These are phyloP conservation scores for Bombus affinis DNA, from an alignment of 1,140 invertebrate species.

Conservation along the genomic window DNA sequence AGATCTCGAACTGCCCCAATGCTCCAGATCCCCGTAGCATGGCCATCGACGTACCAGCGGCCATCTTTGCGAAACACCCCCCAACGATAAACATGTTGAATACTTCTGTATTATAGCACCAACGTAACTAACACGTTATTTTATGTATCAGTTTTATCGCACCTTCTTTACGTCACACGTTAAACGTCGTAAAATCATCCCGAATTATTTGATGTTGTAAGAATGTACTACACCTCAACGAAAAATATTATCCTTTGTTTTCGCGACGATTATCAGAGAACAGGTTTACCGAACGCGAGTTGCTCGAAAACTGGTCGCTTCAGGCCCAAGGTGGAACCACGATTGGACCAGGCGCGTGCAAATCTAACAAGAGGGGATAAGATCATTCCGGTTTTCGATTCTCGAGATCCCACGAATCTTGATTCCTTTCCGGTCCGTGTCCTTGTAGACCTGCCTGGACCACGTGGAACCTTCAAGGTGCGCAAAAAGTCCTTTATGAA, in stretches of 20 bases:
- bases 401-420: slow-evolving; percentile 43
- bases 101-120: not conserved
- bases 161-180: not conserved
- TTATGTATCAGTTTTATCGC: not conserved
- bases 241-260: not conserved
- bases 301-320: slow-evolving; percentile 47
- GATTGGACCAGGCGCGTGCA: slow-evolving; percentile 28
- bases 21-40: slow-evolving; percentile 48
- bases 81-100: not conserved
- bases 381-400: slow-evolving; percentile 52
- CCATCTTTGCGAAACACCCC: slow-evolving; percentile 48
- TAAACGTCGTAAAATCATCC: not conserved
- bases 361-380: slow-evolving; percentile 55
- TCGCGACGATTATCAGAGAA: slow-evolving; percentile 4
- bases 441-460: slow-evolving; percentile 11
- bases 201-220: too few relatives aligned
- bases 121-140: not conserved
- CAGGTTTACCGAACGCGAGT: slow-evolving; percentile 37
- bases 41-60: slow-evolving; percentile 23
- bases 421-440: slow-evolving; percentile 37
- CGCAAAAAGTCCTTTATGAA: slow-evolving; percentile 44
- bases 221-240: not conserved
- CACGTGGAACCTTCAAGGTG: not conserved
- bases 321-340: slow-evolving; percentile 14
- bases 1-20: slow-evolving; percentile 30